These are phyloP conservation scores for Lepidochrysops patricia DNA, from an alignment of 2,888 invertebrate genomes.

Conservation along the genomic window DNA sequence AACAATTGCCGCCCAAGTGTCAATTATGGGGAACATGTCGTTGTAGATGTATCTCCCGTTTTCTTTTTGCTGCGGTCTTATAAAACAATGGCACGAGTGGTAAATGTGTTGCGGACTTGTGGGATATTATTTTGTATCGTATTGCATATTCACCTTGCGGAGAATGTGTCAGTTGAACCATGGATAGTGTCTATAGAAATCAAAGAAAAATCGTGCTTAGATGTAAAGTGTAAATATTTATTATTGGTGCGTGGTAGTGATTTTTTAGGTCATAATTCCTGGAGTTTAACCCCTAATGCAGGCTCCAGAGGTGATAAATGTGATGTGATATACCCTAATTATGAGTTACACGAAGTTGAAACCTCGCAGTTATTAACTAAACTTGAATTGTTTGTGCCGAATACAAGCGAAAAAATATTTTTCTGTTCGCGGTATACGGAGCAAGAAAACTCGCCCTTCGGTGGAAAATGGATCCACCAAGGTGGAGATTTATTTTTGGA, in stretches of 20 bases:
- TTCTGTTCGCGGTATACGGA: constrained; percentile 48
- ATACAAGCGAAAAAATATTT: constrained; percentile 39
- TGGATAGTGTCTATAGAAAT: constrained; percentile 31
- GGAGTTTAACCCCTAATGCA: constrained; percentile 52
- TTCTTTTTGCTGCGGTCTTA: constrained; percentile 37
- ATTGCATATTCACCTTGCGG: constrained; percentile 37
- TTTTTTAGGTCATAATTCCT: constrained; percentile 57
- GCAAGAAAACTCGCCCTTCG: constrained; percentile 38
- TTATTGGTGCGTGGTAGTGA: constrained; percentile 53
- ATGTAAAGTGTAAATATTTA: constrained; percentile 62
- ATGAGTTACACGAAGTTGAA: constrained; percentile 51
- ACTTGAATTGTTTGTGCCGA: constrained; percentile 45
- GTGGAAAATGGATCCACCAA: constrained; percentile 68
- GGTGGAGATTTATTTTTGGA: constrained; percentile 58
- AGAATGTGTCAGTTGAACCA: constrained; percentile 23
- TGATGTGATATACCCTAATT: constrained; percentile 50
- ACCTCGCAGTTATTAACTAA: constrained; percentile 42
- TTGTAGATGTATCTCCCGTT: constrained; percentile 36
- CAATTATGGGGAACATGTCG: constrained; percentile 56
- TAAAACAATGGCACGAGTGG: constrained; percentile 50
- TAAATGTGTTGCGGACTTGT: constrained; percentile 64
- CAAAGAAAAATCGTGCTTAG: constrained; percentile 29
- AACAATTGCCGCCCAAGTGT: constrained; percentile 62
- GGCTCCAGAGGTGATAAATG: constrained; percentile 46
- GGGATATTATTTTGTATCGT: constrained; percentile 51